Evolutionary conservation across 2,888 invertebrate genomes (phyloP).

Genomic region (Drosophila conformis): DNA sequence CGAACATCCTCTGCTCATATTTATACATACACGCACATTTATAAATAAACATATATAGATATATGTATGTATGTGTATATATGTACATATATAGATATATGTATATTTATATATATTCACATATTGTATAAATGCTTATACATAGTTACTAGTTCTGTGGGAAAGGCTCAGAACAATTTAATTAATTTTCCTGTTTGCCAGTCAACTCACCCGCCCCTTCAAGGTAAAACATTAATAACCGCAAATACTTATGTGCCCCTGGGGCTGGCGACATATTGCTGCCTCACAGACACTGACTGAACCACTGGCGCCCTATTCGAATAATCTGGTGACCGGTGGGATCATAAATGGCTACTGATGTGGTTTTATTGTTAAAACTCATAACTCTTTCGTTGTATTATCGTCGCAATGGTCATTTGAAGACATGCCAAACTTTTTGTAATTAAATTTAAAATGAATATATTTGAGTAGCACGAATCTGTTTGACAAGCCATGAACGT

Average conservation of each 20-base stretch:
- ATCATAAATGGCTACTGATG: background rate
- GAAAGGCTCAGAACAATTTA: constrained; percentile 36
- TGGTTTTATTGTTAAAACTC: background rate
- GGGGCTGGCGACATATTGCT: background rate
- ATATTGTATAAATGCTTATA: background rate
- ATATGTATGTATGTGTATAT: background rate
- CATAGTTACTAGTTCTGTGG: background rate
- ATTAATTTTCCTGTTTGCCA: constrained; percentile 38
- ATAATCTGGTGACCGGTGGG: background rate
- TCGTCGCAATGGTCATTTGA: background rate
- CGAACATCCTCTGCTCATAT: constrained; percentile 15
- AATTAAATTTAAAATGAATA: no score
- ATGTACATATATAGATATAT: background rate
- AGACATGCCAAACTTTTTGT: background rate
- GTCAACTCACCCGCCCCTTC: background rate
- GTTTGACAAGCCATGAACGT: background rate
- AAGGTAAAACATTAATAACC: constrained; percentile 13
- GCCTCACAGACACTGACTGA: background rate
- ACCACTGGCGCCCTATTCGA: background rate
- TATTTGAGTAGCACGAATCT: background rate
- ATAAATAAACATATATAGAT: background rate
- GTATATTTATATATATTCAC: background rate
- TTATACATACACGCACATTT: background rate
- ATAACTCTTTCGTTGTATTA: background rate
- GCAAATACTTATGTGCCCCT: constrained; percentile 10